Conservation (phyloP, 2,888 invertebrate species). For the Polietes domitor region DNA sequence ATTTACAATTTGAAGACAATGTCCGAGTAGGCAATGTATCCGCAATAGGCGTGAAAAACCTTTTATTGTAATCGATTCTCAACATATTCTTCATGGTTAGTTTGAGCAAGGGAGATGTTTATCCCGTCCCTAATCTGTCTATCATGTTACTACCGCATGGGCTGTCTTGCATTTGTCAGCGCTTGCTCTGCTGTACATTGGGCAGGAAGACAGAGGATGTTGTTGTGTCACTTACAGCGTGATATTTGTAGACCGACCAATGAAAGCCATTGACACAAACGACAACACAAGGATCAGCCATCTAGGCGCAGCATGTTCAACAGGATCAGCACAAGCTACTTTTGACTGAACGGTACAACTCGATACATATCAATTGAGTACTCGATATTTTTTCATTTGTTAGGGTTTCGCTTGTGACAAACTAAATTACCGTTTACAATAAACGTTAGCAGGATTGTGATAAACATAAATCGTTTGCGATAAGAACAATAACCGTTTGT, state of each 20-base stretch:
- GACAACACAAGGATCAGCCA: slow-evolving; percentile 29
- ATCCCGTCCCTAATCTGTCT: slow-evolving; percentile 50
- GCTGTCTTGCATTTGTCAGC: background rate
- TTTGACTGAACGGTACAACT: too few species aligned
- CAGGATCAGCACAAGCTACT: slow-evolving; percentile 16
- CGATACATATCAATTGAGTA: too few species aligned
- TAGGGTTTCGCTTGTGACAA: too few species aligned
- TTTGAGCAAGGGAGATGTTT: slow-evolving; percentile 30
- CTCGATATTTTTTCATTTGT: too few species aligned
- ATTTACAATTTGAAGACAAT: background rate
- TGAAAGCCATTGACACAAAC: slow-evolving; percentile 34
- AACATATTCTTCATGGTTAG: slow-evolving; percentile 38
- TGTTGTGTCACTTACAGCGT: slow-evolving; percentile 20
- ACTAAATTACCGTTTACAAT: too few species aligned
- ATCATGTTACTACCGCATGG: slow-evolving; percentile 60
- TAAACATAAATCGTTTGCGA: too few species aligned
- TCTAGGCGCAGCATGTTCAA: slow-evolving; percentile 47
- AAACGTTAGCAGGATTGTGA: too few species aligned
- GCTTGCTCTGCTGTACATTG: background rate
- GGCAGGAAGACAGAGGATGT: background rate
- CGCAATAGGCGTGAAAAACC: slow-evolving; percentile 44
- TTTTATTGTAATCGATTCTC: slow-evolving; percentile 24
- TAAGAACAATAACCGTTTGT: too few species aligned
- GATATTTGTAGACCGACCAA: slow-evolving; percentile 14
- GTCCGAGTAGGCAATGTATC: background rate